phyloP scores from a whole-genome alignment of 2,888 invertebrate genomes.

The Dexiosoma caninum region DNA sequence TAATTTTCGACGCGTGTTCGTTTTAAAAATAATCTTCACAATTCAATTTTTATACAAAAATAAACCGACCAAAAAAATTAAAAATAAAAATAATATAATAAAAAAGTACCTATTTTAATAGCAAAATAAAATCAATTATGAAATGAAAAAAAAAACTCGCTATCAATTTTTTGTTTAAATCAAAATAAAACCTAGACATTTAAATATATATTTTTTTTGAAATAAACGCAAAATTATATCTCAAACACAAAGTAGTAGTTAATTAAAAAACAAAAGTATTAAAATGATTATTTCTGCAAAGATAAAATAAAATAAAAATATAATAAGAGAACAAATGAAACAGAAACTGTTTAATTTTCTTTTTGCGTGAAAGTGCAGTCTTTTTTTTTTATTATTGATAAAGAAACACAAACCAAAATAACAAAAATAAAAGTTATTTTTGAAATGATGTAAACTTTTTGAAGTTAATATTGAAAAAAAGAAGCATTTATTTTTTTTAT shows the following conservation, averaged over 20 bases:
- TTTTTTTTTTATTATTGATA: no score
- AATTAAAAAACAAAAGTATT: neutral
- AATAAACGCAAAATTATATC: slow-evolving; percentile 1
- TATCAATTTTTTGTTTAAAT: neutral
- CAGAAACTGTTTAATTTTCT: no score
- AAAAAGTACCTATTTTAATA: slow-evolving; percentile 1
- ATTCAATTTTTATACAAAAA: slow-evolving; percentile 47
- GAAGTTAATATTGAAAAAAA: neutral
- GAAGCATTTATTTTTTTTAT: slow-evolving; percentile 42
- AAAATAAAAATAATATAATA: slow-evolving; percentile 6
- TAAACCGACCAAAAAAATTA: slow-evolving; percentile 38
- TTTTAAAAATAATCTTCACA: slow-evolving; percentile 56
- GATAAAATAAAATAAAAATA: neutral
- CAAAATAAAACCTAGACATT: slow-evolving; percentile 26
- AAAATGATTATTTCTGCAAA: neutral
- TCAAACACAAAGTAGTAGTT: neutral
- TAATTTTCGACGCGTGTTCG: slow-evolving; percentile 53
- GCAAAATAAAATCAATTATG: slow-evolving; percentile 4
- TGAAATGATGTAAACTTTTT: neutral
- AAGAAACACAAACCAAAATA: neutral
- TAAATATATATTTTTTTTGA: neutral
- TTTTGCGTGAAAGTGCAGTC: no score
- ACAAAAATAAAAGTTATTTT: neutral
- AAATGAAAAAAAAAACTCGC: slow-evolving; percentile 10
- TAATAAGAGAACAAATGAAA: no score